Evolutionary conservation across 2,113 vertebrate species (phyloP).

Genomic region (Phrynosoma platyrhinos): DNA sequence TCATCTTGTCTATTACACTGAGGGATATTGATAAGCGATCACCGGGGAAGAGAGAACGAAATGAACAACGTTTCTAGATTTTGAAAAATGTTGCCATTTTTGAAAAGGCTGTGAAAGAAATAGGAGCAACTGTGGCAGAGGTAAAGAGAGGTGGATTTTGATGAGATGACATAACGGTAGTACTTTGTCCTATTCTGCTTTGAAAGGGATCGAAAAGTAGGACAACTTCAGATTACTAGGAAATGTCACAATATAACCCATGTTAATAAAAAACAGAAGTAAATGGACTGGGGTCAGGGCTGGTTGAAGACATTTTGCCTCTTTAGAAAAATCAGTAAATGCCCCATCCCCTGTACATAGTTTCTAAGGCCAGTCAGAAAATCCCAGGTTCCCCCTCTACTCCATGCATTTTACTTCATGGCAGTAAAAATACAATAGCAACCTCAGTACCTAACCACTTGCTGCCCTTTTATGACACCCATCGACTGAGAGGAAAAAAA

Average conservation of each 20-base stretch:
- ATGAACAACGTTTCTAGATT: background rate
- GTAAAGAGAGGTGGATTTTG: background rate
- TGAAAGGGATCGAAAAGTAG: background rate
- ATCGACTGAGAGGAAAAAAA: background rate
- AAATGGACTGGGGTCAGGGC: background rate
- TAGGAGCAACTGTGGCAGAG: background rate
- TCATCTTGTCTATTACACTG: background rate
- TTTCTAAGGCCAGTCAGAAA: background rate
- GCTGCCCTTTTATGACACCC: background rate
- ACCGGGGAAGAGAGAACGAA: background rate
- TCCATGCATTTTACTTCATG: background rate
- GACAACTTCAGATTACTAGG: background rate
- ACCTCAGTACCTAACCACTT: background rate
- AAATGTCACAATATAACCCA: background rate
- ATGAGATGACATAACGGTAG: background rate
- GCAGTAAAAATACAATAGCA: background rate
- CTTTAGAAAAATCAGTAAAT: background rate
- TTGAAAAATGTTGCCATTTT: background rate
- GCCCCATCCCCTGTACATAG: background rate
- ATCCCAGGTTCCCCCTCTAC: too few species aligned
- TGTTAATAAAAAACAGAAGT: background rate
- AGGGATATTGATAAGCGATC: background rate
- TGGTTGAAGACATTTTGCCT: background rate
- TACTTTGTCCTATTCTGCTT: background rate
- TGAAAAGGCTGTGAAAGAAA: background rate